Evolutionary conservation across 2,888 invertebrate genomes (phyloP), one percentile per base, ranked within the genome.

Genomic region (Eristalinus sepulchralis): DNA sequence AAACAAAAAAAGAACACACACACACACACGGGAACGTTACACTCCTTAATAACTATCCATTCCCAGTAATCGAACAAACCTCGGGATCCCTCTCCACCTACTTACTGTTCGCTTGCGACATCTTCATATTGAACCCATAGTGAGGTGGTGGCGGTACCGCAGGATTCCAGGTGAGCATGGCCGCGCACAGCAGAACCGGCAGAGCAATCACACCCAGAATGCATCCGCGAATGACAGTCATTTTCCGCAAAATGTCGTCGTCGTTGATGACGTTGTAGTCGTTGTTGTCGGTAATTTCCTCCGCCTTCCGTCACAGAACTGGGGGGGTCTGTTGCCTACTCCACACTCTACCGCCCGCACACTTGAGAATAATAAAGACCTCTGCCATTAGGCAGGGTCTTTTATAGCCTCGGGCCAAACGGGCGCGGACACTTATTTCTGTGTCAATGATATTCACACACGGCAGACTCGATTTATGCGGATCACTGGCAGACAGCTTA

Each of bases 21-120:
- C 47, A 17, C 47, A 47, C 47, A 17, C 22, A 77, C 20, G 64
- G n/a, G 57, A 33, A 66, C 73, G 66, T 78, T 75, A 80, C 78
- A 87, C 79, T 83, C 76, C 86, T 87, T 75, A 79, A 83, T 70
- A 68, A 20, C 68, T 68, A 67, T 83, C 68, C 70, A 67, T 59
- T 76, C 72, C 63, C 72, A 72, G 67, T 77, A 47, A 73, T 81
- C 70, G 17, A 47, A 81, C 85, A 81, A 85, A 85, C 81, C 85
- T 85, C 77, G 63, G 84, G 34, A 67, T 78, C 57, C 47, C 59
- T 76, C 81, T 71, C 71, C 84, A 79, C 81, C 88, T 89, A 90
- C 90, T 88, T 90, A 92, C 91, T 91, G 89, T 92, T 92, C 83
- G 88, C 89, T 39, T 91, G 89, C 67, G 91, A 88, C 89, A 91